Base-by-base conservation (phyloP, 2,888 invertebrate genomes). In the Hesperia comma region DNA sequence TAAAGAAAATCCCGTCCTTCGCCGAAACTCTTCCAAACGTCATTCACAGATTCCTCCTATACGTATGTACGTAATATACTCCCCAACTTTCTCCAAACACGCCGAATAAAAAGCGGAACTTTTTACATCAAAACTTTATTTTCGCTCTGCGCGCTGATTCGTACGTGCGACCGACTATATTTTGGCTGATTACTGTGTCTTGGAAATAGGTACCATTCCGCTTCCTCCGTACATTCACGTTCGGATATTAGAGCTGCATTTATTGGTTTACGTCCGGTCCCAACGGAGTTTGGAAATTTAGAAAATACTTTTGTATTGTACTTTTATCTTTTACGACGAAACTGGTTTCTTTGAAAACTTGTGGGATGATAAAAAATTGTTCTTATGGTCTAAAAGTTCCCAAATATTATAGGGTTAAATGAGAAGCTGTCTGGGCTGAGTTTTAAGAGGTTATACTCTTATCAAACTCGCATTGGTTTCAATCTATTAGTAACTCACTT, bases 71-170 rank as follows among this genome's bases (percentile, higher is more conserved):
- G 57, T 54, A 68, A 66, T 70, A 71, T 63, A 68, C 61, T 61
- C 51, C 12, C 61, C 33, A 67, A 67, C 67, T 61, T 56, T 70
- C 75, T 75, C 71, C 77, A 75, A 67, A 67, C 61, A 84, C 83
- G 81, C 79, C 80, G 78, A 86, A 90, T 91, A 90, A 92, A 93
- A 90, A 86, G 80, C 61, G 74, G 76, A 93, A 93, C 90, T 93
- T 93, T 93, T 93, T 90, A 92, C 93, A 93, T 93, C 93, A 91
- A 89, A 93, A 93, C 91, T 93, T 93, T 90, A 85, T 84, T 88
- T 80, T 77, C 81, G 79, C 80, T 75, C 78, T 78, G 73, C 77
- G 81, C 84, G 82, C 83, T 83, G 87, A 85, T 87, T 87, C 85
- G 88, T 88, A 92, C 92, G 92, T 90, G 91, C 83, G 86, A 77